Conservation (phyloP, 1,140 invertebrate genomes). For the Solenopsis fugax region DNA sequence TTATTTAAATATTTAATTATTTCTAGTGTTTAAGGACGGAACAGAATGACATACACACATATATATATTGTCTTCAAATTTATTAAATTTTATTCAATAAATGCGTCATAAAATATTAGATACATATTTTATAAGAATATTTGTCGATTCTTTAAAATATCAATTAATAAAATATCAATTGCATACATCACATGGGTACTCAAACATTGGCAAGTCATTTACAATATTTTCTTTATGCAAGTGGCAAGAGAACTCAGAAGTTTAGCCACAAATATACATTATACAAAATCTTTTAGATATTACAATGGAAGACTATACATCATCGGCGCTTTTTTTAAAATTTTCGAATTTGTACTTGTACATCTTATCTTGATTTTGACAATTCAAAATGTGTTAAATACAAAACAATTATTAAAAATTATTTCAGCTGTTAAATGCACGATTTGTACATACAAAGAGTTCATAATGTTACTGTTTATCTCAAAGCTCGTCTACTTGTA, state of each 20-base stretch:
- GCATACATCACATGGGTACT: neutral
- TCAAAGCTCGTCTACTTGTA: neutral
- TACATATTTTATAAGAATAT: neutral
- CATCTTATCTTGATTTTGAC: neutral
- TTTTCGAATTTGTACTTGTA: neutral
- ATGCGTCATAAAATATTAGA: conserved; percentile 5
- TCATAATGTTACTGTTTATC: neutral
- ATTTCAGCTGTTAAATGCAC: neutral
- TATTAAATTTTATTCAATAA: conserved; percentile 8
- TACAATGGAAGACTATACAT: neutral
- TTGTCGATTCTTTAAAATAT: neutral
- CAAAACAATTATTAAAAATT: neutral
- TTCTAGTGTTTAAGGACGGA: neutral
- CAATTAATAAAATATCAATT: conserved; percentile 21
- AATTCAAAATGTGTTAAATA: neutral
- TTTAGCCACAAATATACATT: too few relatives aligned
- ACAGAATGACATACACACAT: neutral
- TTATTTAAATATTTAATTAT: neutral
- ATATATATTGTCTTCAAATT: neutral
- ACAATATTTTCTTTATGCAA: neutral
- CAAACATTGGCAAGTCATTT: neutral
- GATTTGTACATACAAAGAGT: neutral
- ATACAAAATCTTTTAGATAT: conserved; percentile 16
- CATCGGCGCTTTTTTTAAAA: neutral
- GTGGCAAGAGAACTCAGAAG: neutral